Conservation (phyloP, 1,140 invertebrate species). For the Oedothorax gibbosus region DNA sequence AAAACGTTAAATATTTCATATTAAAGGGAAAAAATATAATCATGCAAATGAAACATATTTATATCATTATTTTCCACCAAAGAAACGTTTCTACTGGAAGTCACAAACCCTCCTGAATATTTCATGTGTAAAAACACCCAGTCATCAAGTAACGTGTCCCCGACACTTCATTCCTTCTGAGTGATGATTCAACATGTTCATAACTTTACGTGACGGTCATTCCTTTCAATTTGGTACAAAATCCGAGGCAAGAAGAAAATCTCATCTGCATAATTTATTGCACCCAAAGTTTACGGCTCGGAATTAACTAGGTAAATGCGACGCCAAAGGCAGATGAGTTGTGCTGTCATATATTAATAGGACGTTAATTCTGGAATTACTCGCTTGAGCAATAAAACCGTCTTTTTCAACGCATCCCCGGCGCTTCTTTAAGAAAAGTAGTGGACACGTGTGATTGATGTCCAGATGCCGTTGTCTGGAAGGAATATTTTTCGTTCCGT, state of each 20-base stretch:
- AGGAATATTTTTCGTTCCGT: constrained; percentile 23
- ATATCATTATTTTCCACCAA: too few relatives aligned
- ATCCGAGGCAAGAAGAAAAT: constrained; percentile 2
- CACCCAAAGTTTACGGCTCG: constrained; percentile 15
- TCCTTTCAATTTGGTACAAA: constrained; percentile 16
- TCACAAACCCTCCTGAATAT: too few relatives aligned
- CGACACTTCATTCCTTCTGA: background rate
- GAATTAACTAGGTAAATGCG: constrained; percentile 35
- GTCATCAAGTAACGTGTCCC: too few relatives aligned
- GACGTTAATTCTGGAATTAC: constrained; percentile 23
- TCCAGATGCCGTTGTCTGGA: constrained; percentile 42
- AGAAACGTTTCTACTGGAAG: too few relatives aligned
- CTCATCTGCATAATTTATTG: constrained; percentile 35
- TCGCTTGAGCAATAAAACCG: constrained; percentile 28
- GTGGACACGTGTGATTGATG: constrained; percentile 24
- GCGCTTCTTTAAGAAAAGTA: background rate
- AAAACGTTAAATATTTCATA: too few relatives aligned
- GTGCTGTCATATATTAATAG: constrained; percentile 30
- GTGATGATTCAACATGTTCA: background rate
- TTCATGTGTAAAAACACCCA: too few relatives aligned
- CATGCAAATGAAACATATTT: too few relatives aligned
- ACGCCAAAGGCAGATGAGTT: constrained; percentile 29
- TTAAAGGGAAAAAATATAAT: too few relatives aligned
- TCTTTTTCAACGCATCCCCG: background rate
- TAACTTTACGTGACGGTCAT: constrained; percentile 20